These are phyloP conservation scores for Actinia tenebrosa DNA, from an alignment of 64 coral and sea anemone genomes.

Conservation along the genomic window DNA sequence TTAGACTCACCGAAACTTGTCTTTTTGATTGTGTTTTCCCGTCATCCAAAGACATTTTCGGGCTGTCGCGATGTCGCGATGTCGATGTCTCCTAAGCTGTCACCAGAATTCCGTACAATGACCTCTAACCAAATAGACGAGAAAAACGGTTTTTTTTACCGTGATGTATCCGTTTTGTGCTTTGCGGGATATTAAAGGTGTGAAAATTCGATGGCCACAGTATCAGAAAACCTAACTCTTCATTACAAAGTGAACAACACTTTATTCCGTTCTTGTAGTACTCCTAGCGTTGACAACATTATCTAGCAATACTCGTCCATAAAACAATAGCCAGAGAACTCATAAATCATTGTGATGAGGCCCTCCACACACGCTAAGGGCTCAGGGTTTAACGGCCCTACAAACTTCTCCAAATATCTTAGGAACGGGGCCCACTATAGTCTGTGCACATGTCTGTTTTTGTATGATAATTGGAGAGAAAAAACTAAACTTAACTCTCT, in stretches of 20 bases:
- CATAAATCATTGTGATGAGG: constrained; percentile 23
- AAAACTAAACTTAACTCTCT: neutral
- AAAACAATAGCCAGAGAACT: constrained; percentile 12
- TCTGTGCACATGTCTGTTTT: neutral
- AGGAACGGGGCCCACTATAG: neutral
- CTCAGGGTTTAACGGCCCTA: constrained; percentile 8
- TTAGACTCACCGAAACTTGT: constrained; percentile 37
- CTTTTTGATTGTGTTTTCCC: constrained; percentile 25
- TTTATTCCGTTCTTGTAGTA: constrained; percentile 13
- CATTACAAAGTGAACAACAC: constrained; percentile 6
- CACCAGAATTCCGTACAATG: constrained; percentile 9
- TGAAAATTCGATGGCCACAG: neutral
- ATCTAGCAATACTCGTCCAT: constrained; percentile 10
- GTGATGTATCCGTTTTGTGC: constrained; percentile 19
- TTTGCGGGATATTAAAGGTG: constrained; percentile 25
- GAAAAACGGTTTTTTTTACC: neutral
- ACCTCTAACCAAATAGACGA: neutral
- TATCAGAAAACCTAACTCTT: constrained; percentile 9
- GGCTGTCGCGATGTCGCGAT: neutral
- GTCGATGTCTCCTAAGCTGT: constrained; percentile 4
- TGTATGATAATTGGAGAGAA: constrained; percentile 3
- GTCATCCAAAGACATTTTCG: constrained; percentile 9
- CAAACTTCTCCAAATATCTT: constrained; percentile 2
- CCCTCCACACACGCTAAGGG: constrained; percentile 10
- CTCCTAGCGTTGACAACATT: constrained; percentile 23